Conservation (phyloP, 2,888 invertebrate species). For the Phragmatobia fuliginosa region DNA sequence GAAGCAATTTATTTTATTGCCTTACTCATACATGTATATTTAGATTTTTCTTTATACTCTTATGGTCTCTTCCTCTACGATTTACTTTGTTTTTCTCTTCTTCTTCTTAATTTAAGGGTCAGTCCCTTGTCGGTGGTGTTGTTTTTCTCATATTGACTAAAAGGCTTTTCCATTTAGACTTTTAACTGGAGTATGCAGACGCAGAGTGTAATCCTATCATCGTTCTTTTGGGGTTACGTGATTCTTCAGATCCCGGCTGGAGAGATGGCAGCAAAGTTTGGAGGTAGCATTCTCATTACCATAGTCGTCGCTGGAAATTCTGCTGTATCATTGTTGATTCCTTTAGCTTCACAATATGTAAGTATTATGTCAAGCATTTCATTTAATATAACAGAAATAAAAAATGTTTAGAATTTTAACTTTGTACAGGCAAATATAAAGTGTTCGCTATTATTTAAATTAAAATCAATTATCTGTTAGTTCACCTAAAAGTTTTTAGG, state of each 20-base stretch:
- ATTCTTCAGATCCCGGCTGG: conserved; percentile 91
- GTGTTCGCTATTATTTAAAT: no score
- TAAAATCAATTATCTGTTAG: no score
- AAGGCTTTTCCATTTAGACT: neutral
- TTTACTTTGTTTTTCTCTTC: neutral
- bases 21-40: neutral
- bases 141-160: neutral
- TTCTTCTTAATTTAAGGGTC: no score
- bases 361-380: no score
- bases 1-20: no score
- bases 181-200: conserved; percentile 86
- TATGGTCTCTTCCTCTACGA: neutral
- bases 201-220: conserved; percentile 81
- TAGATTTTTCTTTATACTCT: neutral
- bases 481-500: no score
- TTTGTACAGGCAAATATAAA: no score
- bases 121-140: no score
- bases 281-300: conserved; percentile 88
- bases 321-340: conserved; percentile 88
- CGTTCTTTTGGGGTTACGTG: conserved; percentile 89
- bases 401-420: no score
- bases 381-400: no score
- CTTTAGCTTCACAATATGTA: conserved; percentile 88
- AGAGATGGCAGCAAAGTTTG: conserved; percentile 89
- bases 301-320: conserved; percentile 87